Evolutionary conservation across 2,888 invertebrate species (phyloP).

Genomic region (Lysandra coridon): DNA sequence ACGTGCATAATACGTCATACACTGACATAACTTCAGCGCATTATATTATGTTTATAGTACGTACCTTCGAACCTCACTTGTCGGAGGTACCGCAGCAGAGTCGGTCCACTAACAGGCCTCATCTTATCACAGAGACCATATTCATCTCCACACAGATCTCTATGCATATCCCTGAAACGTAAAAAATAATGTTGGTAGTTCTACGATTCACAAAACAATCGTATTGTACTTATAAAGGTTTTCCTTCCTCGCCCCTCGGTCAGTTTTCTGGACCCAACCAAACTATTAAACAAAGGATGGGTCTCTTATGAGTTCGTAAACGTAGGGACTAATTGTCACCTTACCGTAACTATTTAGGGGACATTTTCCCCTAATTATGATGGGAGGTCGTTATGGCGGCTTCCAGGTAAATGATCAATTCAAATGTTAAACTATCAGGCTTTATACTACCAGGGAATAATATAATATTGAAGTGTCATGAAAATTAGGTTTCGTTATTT

Average conservation of each 20-base stretch:
- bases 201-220: no score
- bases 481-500: neutral
- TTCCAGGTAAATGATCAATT: neutral
- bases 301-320: neutral
- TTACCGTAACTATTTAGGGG: neutral
- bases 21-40: no score
- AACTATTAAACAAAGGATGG: neutral
- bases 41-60: constrained; percentile 38
- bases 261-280: neutral
- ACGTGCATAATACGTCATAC: no score
- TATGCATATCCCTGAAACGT: constrained; percentile 88
- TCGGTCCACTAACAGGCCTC: constrained; percentile 93
- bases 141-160: constrained; percentile 86
- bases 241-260: no score
- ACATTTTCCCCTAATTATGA: neutral
- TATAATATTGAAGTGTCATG: neutral
- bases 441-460: neutral
- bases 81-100: constrained; percentile 89
- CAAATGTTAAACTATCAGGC: neutral
- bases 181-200: neutral
- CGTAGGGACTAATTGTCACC: neutral
- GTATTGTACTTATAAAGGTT: no score
- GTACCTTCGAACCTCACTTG: constrained; percentile 94
- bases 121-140: constrained; percentile 92
- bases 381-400: neutral